Evolutionary conservation across 2,113 vertebrate species (phyloP).

Genomic region (Mobula birostris): DNA sequence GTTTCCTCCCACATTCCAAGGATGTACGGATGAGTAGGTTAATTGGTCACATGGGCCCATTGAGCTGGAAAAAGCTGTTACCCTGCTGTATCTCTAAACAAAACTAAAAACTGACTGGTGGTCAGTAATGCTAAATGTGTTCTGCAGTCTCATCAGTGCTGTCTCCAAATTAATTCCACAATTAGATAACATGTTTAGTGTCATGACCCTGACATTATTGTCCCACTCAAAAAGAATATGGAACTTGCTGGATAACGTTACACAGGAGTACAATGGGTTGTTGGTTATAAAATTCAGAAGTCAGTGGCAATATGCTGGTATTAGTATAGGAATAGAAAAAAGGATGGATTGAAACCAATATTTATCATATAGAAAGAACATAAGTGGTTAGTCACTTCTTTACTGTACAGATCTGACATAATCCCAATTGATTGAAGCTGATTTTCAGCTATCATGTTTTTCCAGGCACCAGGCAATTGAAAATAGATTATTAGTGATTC

Average conservation of each 20-base stretch:
- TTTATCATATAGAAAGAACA: not conserved
- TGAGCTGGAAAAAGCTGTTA: too few species aligned
- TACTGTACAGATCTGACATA: not conserved
- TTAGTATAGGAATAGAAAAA: not conserved
- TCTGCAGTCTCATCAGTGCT: too few species aligned
- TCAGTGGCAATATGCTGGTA: not conserved
- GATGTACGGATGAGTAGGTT: too few species aligned
- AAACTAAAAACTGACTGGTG: too few species aligned
- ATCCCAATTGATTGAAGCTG: not conserved
- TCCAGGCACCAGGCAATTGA: not conserved
- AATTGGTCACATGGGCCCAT: too few species aligned
- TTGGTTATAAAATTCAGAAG: not conserved
- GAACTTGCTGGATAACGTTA: not conserved
- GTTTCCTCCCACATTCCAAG: too few species aligned
- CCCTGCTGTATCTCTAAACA: too few species aligned
- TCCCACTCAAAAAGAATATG: not conserved
- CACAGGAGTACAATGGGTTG: not conserved
- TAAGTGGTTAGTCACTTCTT: too few species aligned
- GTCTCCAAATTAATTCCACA: too few species aligned
- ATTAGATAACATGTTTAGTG: too few species aligned
- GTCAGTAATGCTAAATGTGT: too few species aligned
- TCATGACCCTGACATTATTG: too few species aligned
- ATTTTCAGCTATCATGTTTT: not conserved
- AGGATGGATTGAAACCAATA: not conserved
- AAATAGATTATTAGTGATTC: not conserved